These are phyloP conservation scores for Myripristis jacobus DNA, from an alignment of 2,797 vertebrate genomes.

Conservation along the genomic window DNA sequence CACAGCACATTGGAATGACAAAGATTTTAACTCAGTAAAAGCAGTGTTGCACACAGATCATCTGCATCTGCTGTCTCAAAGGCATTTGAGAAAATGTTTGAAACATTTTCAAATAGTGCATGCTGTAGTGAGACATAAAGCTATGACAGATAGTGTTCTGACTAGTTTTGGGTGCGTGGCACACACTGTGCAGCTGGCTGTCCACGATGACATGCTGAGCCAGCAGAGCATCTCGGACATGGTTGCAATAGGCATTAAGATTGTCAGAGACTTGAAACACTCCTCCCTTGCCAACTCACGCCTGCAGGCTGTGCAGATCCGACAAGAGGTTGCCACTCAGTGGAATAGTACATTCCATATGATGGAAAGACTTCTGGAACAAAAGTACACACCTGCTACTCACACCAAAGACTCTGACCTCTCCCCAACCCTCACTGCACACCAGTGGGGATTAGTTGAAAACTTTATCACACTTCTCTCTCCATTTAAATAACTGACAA, in stretches of 20 bases:
- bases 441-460: conserved; percentile 34
- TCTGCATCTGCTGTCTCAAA: neutral
- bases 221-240: neutral
- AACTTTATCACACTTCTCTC: conserved; percentile 25
- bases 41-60: conserved; percentile 16
- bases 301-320: conserved; percentile 8
- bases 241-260: neutral
- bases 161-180: conserved; percentile 1
- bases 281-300: neutral
- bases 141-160: conserved; percentile 1
- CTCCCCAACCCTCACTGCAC: neutral
- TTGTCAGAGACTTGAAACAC: neutral
- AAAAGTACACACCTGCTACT: neutral
- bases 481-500: conserved; percentile 28
- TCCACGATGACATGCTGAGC: neutral
- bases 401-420: conserved; percentile 14
- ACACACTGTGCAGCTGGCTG: conserved; percentile 6
- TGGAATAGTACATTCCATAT: conserved; percentile 32
- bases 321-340: conserved; percentile 5
- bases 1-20: conserved; percentile 18
- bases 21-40: conserved; percentile 15
- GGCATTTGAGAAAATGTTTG: conserved; percentile 12
- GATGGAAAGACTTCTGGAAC: conserved; percentile 22
- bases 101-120: neutral
- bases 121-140: conserved; percentile 7